Evolutionary conservation across 2,113 vertebrate genomes (phyloP), one percentile per base, ranked within the genome.

Genomic region (Apeltes quadracus): DNA sequence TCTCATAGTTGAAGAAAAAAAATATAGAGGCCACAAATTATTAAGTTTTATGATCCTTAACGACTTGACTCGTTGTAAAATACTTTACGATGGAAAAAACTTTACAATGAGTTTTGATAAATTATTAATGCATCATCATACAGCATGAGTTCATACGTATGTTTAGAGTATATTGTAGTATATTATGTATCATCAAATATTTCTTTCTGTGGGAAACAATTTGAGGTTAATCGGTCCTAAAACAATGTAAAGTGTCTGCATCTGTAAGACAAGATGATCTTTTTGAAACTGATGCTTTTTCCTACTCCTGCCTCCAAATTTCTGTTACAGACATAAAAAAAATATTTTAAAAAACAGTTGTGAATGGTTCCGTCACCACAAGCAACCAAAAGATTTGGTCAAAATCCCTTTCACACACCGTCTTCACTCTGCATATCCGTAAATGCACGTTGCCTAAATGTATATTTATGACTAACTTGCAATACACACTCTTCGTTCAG

Each of bases 361-460:
- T 61, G 41, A 79, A 74, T 29, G 46, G 66, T 76, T 76, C 55
- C 27, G 38, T 58, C 66, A 71, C 61, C 51, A 67, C 20, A 25
- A 55, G 14, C 72, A 27, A 38, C n/a, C 57, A 82, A 57, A 23
- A 0, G 10, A 64, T n/a, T 44, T n/a, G 0, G n/a, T n/a, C n/a
- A n/a, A n/a, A n/a, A n/a, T n/a, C n/a, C n/a, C n/a, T n/a, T n/a
- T n/a, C n/a, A n/a, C n/a, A n/a, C n/a, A n/a, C 41, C 53, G 70
- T 91, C 86, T 71, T 13, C 11, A 27, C 55, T 25, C 55, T 10
- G 25, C 23, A 22, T 34, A 50, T 46, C 51, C 72, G 76, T 82
- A 32, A 77, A 56, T 54, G 70, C 10, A 13, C 0, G 48, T 76
- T 55, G 2, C 25, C 51, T 57, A 65, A 59, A 79, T 43, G 61